Evolutionary conservation across 2,797 vertebrate species (phyloP).

Genomic region (Danio aesculapii): DNA sequence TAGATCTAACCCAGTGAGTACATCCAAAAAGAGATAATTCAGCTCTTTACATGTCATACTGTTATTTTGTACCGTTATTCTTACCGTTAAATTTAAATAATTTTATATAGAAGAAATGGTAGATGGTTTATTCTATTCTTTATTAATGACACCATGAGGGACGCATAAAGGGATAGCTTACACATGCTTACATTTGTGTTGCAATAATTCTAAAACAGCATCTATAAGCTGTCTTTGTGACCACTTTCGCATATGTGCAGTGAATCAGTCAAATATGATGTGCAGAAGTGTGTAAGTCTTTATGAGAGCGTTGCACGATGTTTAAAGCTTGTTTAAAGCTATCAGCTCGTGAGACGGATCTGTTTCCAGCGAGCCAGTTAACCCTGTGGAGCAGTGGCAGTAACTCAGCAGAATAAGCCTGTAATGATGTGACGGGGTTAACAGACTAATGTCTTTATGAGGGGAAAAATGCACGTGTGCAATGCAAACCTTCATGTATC

Average conservation of each 20-base stretch:
- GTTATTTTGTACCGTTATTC: slow-evolving; percentile 29
- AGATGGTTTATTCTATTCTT: slow-evolving; percentile 2
- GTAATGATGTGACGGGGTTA: slow-evolving; percentile 43
- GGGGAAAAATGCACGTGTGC: slow-evolving; percentile 41
- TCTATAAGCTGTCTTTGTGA: slow-evolving; percentile 16
- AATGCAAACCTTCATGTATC: slow-evolving; percentile 46
- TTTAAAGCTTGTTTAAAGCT: slow-evolving; percentile 34
- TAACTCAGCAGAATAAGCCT: slow-evolving; percentile 25
- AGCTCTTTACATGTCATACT: slow-evolving; percentile 24
- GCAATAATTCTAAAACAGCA: slow-evolving; percentile 13
- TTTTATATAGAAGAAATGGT: slow-evolving; percentile 37
- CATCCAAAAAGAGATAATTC: slow-evolving; percentile 6
- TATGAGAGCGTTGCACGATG: slow-evolving; percentile 4
- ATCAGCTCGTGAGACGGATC: slow-evolving; percentile 1
- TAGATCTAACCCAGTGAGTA: not conserved
- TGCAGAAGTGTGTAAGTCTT: not conserved
- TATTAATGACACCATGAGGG: slow-evolving; percentile 33
- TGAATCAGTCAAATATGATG: not conserved
- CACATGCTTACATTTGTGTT: not conserved
- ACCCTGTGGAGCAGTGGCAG: slow-evolving; percentile 8
- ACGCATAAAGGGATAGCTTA: slow-evolving; percentile 4
- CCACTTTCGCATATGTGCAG: not conserved
- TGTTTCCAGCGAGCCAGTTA: slow-evolving; percentile 23
- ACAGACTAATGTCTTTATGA: slow-evolving; percentile 49
- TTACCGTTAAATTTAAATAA: not conserved